Evolutionary conservation across 92 coral and sea anemone genomes (phyloP).

Genomic region (Parazoanthus darwini): DNA sequence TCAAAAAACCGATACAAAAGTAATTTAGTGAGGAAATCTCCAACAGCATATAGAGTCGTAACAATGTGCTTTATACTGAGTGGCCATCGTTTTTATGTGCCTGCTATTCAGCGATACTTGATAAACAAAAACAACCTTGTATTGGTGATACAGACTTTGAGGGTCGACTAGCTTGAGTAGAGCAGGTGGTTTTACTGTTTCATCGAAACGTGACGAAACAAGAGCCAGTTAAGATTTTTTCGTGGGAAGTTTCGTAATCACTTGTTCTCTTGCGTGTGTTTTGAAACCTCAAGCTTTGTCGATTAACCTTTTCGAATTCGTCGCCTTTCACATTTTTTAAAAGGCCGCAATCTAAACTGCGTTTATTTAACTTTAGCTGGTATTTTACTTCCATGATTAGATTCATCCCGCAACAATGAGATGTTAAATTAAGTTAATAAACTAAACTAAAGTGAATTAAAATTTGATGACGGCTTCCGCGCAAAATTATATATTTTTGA

Average conservation of each 20-base stretch:
- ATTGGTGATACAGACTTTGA: not conserved
- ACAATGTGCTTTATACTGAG: not conserved
- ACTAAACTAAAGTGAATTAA: constrained; percentile 63
- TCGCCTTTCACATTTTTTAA: constrained; percentile 15
- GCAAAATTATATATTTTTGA: constrained; percentile 39
- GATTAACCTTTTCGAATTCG: not conserved
- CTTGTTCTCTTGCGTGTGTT: not conserved
- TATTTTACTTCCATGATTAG: constrained; percentile 30
- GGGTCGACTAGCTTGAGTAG: not conserved
- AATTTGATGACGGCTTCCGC: constrained; percentile 53
- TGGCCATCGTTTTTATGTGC: not conserved
- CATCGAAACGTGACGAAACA: constrained; percentile 8
- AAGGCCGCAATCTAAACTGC: constrained; percentile 21
- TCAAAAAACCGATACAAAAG: not conserved
- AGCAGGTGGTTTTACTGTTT: constrained; percentile 16
- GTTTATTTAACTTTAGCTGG: constrained; percentile 25
- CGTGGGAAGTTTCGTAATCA: not conserved
- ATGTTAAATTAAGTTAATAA: constrained; percentile 61
- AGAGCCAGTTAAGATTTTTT: not conserved
- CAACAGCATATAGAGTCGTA: not conserved
- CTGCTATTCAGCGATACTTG: not conserved
- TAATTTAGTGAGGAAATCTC: not conserved
- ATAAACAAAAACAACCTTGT: not conserved
- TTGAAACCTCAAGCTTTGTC: not conserved
- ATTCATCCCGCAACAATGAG: constrained; percentile 51